A percentile compares a stretch with the other conserved stretches of the same genome.
Conservation (phyloP, 2,113 vertebrate genomes). For the Ciconia maguari region DNA sequence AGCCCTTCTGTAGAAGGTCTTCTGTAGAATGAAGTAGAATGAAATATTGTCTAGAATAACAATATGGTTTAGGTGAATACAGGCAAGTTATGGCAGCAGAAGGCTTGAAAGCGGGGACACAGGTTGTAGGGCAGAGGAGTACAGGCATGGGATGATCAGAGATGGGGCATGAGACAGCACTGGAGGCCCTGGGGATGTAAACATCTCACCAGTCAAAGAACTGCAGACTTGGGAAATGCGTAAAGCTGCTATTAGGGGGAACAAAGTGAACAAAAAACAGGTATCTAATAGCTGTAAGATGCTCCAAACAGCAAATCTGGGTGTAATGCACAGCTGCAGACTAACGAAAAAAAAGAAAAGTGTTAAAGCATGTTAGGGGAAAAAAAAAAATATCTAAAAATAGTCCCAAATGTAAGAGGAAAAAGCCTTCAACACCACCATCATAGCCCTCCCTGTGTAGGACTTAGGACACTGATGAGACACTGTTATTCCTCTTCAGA, state of each 20-base stretch:
- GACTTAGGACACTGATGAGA: background rate
- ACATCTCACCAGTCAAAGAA: background rate
- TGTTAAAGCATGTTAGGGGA: background rate
- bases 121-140: background rate
- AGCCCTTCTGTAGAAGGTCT: background rate
- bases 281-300: background rate
- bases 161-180: fast-evolving
- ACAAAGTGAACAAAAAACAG: background rate
- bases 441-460: background rate
- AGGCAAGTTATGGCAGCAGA: background rate
- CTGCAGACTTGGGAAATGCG: background rate
- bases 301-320: background rate
- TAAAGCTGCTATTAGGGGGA: background rate
- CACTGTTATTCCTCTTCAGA: background rate
- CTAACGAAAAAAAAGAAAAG: background rate
- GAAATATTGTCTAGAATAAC: background rate
- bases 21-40: background rate
- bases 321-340: background rate
- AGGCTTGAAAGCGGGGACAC: background rate
- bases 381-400: background rate
- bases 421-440: background rate
- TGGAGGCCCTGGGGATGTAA: background rate
- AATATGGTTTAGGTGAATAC: background rate
- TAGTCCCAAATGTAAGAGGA: background rate
- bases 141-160: background rate